phyloP scores from a whole-genome alignment of 2,797 vertebrate species.

The Gallinago nigripennis region DNA sequence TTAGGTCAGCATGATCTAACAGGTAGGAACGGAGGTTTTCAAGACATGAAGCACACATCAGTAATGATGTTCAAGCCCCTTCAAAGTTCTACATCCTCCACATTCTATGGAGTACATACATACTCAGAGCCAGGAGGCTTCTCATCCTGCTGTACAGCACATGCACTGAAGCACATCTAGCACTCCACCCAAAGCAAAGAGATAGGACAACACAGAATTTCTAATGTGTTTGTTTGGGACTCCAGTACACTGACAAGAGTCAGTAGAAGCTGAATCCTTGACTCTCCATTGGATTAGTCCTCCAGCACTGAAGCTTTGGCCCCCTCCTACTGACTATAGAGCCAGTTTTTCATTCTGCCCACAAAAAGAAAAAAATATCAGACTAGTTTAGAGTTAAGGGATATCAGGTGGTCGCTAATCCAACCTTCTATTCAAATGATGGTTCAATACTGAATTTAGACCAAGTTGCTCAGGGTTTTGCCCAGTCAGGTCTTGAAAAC shows the following conservation, averaged over 20 bases:
- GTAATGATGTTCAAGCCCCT: not conserved
- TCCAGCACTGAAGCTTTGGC: not conserved
- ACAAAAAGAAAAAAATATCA: not conserved
- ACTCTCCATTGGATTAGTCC: not conserved
- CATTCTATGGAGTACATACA: rapidly evolving
- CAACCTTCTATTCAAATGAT: not conserved
- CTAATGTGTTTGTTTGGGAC: not conserved
- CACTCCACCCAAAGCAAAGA: not conserved
- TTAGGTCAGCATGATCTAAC: not conserved
- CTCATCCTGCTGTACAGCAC: not conserved
- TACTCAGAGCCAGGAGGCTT: not conserved
- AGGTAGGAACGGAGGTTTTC: not conserved
- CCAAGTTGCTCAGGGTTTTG: not conserved
- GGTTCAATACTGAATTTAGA: not conserved
- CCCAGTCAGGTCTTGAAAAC: not conserved
- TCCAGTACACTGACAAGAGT: not conserved
- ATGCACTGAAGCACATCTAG: not conserved
- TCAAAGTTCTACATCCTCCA: not conserved
- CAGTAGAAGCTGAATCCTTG: not conserved
- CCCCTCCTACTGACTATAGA: not conserved
- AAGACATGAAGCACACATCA: not conserved
- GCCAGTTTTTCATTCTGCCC: not conserved
- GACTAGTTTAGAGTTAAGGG: not conserved
- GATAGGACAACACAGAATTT: not conserved
- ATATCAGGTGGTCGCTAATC: not conserved